These are phyloP conservation scores for Cettia cetti DNA, from an alignment of 2,113 vertebrate genomes.

Conservation along the genomic window DNA sequence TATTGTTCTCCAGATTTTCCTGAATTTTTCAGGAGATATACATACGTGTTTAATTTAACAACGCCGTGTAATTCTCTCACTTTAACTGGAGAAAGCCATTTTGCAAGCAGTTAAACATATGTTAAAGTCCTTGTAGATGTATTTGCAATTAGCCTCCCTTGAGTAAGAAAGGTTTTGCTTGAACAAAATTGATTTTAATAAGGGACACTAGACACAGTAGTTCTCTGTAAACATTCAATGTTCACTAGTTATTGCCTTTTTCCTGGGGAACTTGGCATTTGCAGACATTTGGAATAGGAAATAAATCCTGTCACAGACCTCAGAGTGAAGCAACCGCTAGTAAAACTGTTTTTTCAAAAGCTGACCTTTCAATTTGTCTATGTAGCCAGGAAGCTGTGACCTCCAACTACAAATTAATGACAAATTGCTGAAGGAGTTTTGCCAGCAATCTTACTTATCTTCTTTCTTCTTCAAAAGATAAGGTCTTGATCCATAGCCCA, in stretches of 20 bases:
- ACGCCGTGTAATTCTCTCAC: background rate
- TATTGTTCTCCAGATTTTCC: background rate
- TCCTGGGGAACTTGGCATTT: background rate
- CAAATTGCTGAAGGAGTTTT: background rate
- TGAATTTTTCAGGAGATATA: background rate
- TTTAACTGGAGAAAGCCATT: background rate
- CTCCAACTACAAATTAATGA: background rate
- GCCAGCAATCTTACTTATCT: background rate
- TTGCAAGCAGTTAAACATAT: background rate
- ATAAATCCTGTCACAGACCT: background rate
- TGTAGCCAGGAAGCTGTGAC: background rate
- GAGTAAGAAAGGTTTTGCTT: background rate
- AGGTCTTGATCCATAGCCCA: background rate
- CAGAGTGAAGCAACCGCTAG: background rate
- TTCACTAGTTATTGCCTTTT: background rate
- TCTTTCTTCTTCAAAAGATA: background rate
- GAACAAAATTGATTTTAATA: background rate
- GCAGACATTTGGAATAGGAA: background rate
- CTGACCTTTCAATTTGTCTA: background rate
- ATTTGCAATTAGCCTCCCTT: background rate
- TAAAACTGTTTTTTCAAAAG: background rate
- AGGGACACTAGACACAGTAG: background rate
- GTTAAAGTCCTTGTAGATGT: background rate
- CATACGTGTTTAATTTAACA: background rate
- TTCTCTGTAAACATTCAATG: background rate